Base-by-base conservation (phyloP, 2,113 vertebrate species). In the Corapipo altera region DNA sequence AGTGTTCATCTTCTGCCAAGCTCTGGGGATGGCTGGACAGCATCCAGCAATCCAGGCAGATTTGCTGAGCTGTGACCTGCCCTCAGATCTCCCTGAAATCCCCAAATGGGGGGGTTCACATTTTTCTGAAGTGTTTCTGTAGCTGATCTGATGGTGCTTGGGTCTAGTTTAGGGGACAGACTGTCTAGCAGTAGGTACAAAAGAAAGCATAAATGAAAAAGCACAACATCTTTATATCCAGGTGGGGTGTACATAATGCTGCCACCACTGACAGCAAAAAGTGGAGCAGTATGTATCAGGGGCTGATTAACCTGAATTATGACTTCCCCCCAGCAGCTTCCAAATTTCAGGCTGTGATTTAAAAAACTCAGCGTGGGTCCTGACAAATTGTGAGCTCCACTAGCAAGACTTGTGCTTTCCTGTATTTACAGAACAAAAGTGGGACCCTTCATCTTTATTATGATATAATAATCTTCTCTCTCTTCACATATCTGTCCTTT, bases 321-420 rank as follows among this genome's bases (percentile, higher is more conserved):
- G 17, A 7, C 37, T 95, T 78, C 48, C 6, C 37, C 23, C 28
- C 21, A 64, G 39, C 48, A 64, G 51, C 39, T 92, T 91, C 69
- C 35, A n/a, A 84, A 87, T 67, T 77, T 83, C 43, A 81, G 75
- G n/a, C 46, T 70, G 46, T 30, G 26, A 67, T 71, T 83, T 83
- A n/a, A 92, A 83, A 93, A 77, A 1, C 0, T 0, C 72, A 66
- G 64, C 0, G 0, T 35, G 76, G 73, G 12, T 67, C 39, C 70
- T 69, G 33, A 39, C 48, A 35, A 5, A 1, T 13, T 79, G 51
- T 52, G 57, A 64, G 33, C 33, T 81, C 43, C 52, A 6, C 43
- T 51, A 69, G 48, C 8, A 55, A 67, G 14, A 33, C 6, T 32
- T 66, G 12, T 64, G 70, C 37, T 93, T 87, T 61, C 21, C 27